Base-by-base conservation (phyloP, 2,888 invertebrate genomes). In the Drosophila barbarae region DNA sequence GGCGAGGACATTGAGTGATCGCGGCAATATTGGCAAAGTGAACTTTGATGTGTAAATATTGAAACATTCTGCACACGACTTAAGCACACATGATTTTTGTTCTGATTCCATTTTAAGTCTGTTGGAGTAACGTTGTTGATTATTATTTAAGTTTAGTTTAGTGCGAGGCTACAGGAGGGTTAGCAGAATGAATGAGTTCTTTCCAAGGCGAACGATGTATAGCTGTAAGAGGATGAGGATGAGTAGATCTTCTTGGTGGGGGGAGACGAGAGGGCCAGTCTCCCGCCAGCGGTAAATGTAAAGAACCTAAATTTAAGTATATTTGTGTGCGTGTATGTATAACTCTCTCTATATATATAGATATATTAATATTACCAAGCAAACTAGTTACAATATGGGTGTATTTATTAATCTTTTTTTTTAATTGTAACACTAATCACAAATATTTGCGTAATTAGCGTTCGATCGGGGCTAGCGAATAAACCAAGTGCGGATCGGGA, bases 91-190 rank as follows among this genome's bases (percentile, higher is more conserved):
- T 54, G 52, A 61, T 52, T 71, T 70, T 73, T 61, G 56, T 59
- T 60, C 63, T 72, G 65, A 71, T 77, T 69, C 84, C 71, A 85
- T 77, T 85, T 56, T 58, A 83, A 80, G 73, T 82, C 82, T 84
- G 84, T 79, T 80, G 80, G 71, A 83, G 69, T 81, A 72, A 78
- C 72, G 85, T 88, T 88, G 88, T 88, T 88, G 88, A 88, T 88
- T 88, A 88, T 88, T 88, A 84, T 86, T 86, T 88, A 88, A 88
- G 88, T 88, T 87, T 88, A 88, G 82, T 88, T 84, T 87, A 87
- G 86, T 87, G 84, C 74, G 88, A 88, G 89, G 89, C 88, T 87
- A 86, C 85, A 85, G 42, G 42, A 28, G 26, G 26, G 42, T 42
- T 42, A 28, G 42, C 42, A 28, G 26, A 46, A 47, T 32, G 46